These are phyloP conservation scores for Drosophila birchii DNA, from an alignment of 2,888 invertebrate species.

Conservation along the genomic window DNA sequence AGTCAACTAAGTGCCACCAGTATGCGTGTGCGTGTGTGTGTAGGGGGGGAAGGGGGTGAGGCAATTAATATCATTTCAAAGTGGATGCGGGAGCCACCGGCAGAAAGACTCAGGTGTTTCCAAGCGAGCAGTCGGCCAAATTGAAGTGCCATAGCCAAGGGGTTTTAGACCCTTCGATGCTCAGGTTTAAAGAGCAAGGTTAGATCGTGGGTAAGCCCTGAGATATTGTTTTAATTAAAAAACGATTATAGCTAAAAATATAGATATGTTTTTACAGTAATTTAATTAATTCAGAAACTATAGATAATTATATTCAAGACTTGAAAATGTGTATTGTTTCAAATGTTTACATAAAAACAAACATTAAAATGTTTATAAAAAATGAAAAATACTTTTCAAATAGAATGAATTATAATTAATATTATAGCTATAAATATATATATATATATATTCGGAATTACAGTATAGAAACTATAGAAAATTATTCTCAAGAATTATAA, in stretches of 20 bases:
- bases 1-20: conserved; percentile 57
- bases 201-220: too few species aligned
- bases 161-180: conserved; percentile 39
- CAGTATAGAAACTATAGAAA: too few species aligned
- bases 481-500: too few species aligned
- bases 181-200: conserved; percentile 14
- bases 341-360: background rate
- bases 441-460: too few species aligned
- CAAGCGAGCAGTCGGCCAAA: conserved; percentile 64
- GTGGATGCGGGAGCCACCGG: conserved; percentile 51
- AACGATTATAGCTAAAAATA: background rate
- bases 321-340: background rate
- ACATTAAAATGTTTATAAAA: background rate
- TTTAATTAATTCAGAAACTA: background rate
- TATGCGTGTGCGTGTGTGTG: conserved; percentile 36
- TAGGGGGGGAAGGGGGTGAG: too few species aligned
- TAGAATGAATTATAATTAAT: too few species aligned
- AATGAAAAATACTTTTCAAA: background rate
- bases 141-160: conserved; percentile 12
- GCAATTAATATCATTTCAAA: conserved; percentile 77
- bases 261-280: background rate
- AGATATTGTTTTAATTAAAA: background rate
- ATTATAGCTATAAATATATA: too few species aligned
- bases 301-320: background rate
- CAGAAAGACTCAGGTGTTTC: conserved; percentile 54